A percentile compares a stretch with the other conserved stretches of the same genome.
Evolutionary conservation across 2,888 invertebrate species (phyloP).

Genomic region (Kryphioiulus occultus): DNA sequence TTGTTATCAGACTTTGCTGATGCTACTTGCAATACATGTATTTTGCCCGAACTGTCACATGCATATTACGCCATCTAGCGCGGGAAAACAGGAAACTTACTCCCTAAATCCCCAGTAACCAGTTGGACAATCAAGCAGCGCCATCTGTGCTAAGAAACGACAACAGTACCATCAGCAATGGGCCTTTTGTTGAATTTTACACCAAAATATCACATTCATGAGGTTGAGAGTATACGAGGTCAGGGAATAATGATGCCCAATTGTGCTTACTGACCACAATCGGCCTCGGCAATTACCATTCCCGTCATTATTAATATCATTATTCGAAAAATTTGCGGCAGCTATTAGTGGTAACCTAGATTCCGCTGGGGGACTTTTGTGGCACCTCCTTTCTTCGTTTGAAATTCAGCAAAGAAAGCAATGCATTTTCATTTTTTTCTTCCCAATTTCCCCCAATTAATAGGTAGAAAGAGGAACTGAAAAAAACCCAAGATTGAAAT

Average conservation of each 20-base stretch:
- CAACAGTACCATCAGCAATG: too few species aligned
- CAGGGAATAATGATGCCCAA: not conserved
- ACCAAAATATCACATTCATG: too few species aligned
- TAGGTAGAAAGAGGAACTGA: not conserved
- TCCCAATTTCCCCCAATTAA: too few species aligned
- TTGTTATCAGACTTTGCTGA: not conserved
- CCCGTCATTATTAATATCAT: not conserved
- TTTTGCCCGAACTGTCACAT: too few species aligned
- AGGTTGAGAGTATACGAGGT: too few species aligned
- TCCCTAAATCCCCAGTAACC: too few species aligned
- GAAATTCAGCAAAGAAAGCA: not conserved
- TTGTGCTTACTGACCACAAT: not conserved
- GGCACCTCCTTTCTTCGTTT: not conserved
- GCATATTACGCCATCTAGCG: too few species aligned
- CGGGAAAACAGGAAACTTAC: too few species aligned
- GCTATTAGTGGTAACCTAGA: not conserved
- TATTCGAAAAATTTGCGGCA: not conserved
- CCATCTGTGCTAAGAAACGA: too few species aligned
- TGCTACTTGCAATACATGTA: not conserved
- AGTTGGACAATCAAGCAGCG: too few species aligned
- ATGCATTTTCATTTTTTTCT: not conserved
- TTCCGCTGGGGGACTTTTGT: not conserved
- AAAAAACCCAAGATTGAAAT: not conserved
- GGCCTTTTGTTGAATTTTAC: too few species aligned
- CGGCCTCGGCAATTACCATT: not conserved